These are phyloP conservation scores for Neosalanx taihuensis DNA, from an alignment of 2,797 vertebrate species.

Conservation along the genomic window DNA sequence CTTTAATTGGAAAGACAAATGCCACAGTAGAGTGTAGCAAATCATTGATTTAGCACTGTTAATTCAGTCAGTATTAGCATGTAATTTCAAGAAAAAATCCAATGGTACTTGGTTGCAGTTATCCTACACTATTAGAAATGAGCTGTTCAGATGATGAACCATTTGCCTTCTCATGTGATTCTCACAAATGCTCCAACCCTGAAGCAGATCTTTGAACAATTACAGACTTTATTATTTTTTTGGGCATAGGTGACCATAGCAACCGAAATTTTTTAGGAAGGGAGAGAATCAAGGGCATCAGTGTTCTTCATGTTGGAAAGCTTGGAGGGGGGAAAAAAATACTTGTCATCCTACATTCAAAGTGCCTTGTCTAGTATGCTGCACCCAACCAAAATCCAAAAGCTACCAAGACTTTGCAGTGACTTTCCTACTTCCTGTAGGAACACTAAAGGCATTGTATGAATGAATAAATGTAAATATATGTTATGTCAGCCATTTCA, in stretches of 20 bases:
- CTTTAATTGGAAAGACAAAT: too few species aligned
- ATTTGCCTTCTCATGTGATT: slow-evolving; percentile 76
- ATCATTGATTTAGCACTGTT: background rate
- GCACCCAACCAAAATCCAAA: slow-evolving; percentile 40
- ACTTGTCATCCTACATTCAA: background rate
- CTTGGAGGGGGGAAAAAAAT: slow-evolving; percentile 9
- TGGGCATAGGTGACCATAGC: slow-evolving; percentile 70
- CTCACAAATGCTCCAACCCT: slow-evolving; percentile 68
- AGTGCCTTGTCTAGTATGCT: slow-evolving; percentile 3
- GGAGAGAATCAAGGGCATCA: background rate
- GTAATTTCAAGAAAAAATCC: background rate
- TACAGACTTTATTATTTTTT: slow-evolving; percentile 69
- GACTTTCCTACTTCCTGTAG: too few species aligned
- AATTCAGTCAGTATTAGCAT: slow-evolving; percentile 4
- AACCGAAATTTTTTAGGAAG: slow-evolving; percentile 53
- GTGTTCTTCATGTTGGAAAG: slow-evolving; percentile 19
- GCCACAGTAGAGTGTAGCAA: background rate
- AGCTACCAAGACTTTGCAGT: slow-evolving; percentile 29
- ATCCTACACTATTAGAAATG: slow-evolving; percentile 61
- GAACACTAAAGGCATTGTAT: background rate
- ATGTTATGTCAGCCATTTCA: background rate
- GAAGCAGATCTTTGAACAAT: slow-evolving; percentile 71
- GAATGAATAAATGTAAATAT: too few species aligned
- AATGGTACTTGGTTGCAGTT: slow-evolving; percentile 26
- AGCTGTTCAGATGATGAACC: slow-evolving; percentile 68